phyloP scores from a whole-genome alignment of 2,888 invertebrate species.

The Polyommatus iphigenia region DNA sequence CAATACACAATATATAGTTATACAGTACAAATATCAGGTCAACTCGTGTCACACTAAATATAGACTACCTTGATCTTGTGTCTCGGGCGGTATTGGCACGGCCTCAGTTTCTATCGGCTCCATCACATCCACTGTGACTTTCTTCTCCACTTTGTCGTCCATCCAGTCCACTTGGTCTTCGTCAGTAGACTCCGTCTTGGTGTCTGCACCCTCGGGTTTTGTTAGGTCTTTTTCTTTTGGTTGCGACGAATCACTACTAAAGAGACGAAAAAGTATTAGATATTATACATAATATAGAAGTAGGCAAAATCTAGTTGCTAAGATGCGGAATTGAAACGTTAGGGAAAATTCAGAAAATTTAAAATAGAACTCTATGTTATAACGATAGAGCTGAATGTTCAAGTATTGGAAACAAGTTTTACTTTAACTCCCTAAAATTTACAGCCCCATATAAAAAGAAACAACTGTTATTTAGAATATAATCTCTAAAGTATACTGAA shows the following conservation, averaged over 20 bases:
- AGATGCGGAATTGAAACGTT: no score
- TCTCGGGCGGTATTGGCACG: slow-evolving; percentile 34
- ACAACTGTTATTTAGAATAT: no score
- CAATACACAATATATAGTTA: neutral
- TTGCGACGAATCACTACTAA: slow-evolving; percentile 57
- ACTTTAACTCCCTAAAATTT: no score
- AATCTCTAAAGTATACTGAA: no score
- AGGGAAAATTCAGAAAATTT: no score
- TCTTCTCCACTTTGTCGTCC: slow-evolving; percentile 39
- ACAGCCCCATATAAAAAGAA: no score
- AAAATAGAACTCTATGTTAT: no score
- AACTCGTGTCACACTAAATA: neutral
- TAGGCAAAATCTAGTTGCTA: neutral
- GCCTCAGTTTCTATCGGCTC: slow-evolving; percentile 42
- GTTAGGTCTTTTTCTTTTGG: slow-evolving; percentile 54
- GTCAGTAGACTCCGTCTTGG: slow-evolving; percentile 44
- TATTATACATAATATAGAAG: neutral
- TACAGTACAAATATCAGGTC: neutral
- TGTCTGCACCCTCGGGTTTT: slow-evolving; percentile 45
- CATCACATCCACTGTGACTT: slow-evolving; percentile 43
- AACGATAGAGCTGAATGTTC: no score
- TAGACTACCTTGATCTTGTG: slow-evolving; percentile 32
- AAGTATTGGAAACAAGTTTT: no score
- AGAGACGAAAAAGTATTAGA: neutral
- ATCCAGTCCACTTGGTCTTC: slow-evolving; percentile 44